Percentiles rank a stretch among this genome's conserved stretches.
Evolutionary conservation across 2,113 vertebrate species (phyloP).

Genomic region (Herpailurus yagouaroundi): DNA sequence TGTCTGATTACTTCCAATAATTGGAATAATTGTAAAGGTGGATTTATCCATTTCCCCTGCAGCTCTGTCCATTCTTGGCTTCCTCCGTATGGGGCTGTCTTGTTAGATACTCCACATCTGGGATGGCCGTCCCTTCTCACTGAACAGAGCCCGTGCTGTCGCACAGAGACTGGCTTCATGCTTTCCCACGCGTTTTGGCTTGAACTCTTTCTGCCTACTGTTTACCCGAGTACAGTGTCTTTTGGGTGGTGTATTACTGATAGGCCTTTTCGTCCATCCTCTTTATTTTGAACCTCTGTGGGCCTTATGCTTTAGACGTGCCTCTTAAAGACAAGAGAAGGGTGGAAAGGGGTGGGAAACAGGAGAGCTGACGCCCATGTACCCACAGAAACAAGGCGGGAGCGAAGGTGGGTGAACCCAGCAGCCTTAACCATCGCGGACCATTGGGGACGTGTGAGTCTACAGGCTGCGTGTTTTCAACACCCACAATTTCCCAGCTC

Average conservation of each 20-base stretch:
- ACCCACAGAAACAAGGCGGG: neutral
- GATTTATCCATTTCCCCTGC: neutral
- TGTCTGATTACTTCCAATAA: neutral
- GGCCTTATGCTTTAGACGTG: neutral
- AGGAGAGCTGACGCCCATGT: rapidly evolving
- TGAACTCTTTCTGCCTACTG: neutral
- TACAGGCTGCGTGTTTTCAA: rapidly evolving
- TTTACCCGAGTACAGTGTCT: neutral
- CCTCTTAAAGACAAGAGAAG: neutral
- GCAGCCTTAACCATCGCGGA: rapidly evolving
- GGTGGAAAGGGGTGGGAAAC: neutral
- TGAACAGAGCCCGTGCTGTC: neutral
- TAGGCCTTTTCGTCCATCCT: neutral
- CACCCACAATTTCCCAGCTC: rapidly evolving
- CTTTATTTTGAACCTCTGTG: neutral
- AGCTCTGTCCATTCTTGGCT: neutral
- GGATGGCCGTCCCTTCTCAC: neutral
- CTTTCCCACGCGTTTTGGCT: neutral
- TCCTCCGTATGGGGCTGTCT: neutral
- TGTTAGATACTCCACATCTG: too few relatives aligned
- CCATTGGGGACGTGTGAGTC: rapidly evolving
- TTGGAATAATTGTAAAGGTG: neutral
- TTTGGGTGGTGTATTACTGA: rapidly evolving
- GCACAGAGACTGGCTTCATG: neutral
- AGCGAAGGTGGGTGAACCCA: neutral